Percentiles rank a stretch among this genome's conserved stretches.
Evolutionary conservation across 2,797 vertebrate genomes (phyloP).

Genomic region (Scyliorhinus canicula): DNA sequence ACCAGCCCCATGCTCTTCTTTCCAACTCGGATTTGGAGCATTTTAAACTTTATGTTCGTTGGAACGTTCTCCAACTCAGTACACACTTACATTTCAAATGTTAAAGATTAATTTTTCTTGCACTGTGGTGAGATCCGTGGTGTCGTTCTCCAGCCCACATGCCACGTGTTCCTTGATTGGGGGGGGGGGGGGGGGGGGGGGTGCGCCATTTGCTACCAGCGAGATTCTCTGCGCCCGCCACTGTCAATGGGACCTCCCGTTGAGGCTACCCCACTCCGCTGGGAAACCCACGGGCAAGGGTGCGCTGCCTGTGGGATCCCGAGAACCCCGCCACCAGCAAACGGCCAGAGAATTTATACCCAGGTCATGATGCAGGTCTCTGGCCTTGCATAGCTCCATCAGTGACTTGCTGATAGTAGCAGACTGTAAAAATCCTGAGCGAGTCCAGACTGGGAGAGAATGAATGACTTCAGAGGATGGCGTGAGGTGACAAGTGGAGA

Average conservation of each 20-base stretch:
- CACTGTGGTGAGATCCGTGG: not conserved
- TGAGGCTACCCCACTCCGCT: no score
- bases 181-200: no score
- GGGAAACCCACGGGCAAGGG: no score
- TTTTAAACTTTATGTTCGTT: not conserved
- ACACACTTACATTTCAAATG: not conserved
- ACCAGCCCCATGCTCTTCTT: not conserved
- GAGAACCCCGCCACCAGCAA: no score
- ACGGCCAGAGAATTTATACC: no score
- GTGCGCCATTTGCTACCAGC: no score
- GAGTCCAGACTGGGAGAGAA: not conserved
- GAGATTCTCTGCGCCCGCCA: no score
- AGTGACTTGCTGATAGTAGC: not conserved
- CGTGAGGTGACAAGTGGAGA: not conserved
- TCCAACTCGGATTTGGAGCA: not conserved
- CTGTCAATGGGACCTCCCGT: no score
- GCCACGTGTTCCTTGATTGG: no score
- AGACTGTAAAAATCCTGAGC: not conserved
- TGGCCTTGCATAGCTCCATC: not conserved
- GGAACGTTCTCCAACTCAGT: not conserved
- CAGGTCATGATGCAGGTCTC: not conserved
- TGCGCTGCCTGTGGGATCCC: no score
- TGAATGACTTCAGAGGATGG: not conserved
- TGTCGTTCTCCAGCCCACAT: no score
- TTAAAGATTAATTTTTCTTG: not conserved